Conservation (phyloP, 2,113 vertebrate genomes). For the Nothobranchius kuhntae region DNA sequence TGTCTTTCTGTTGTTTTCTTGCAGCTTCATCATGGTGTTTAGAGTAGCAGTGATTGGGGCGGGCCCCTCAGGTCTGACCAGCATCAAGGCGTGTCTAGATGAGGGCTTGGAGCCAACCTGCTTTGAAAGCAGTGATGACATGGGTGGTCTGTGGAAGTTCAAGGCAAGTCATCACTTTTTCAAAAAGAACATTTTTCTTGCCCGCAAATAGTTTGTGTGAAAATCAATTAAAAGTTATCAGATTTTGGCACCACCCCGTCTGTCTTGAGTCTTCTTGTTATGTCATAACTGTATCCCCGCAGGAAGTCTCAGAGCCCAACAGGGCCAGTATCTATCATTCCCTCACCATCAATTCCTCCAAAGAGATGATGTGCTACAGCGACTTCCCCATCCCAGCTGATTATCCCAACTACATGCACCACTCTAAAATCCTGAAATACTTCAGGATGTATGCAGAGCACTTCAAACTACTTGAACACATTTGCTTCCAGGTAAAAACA, state of each 20-base stretch:
- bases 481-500: constrained; percentile 81
- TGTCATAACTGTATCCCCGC: constrained; percentile 6
- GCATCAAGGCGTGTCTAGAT: constrained; percentile 86
- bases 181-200: neutral
- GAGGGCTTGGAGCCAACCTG: constrained; percentile 86
- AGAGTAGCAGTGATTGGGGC: constrained; percentile 85
- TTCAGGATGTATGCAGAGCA: constrained; percentile 85
- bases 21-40: constrained; percentile 58
- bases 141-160: constrained; percentile 88
- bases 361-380: constrained; percentile 93
- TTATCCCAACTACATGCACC: constrained; percentile 90
- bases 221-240: neutral
- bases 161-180: constrained; percentile 57
- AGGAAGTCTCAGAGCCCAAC: constrained; percentile 68
- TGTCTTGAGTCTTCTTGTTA: neutral
- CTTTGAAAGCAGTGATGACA: constrained; percentile 84
- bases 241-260: no score
- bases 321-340: constrained; percentile 82
- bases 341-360: constrained; percentile 89
- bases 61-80: constrained; percentile 79
- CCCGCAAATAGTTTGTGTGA: neutral
- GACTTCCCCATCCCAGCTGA: constrained; percentile 86
- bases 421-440: constrained; percentile 84
- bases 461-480: constrained; percentile 82
- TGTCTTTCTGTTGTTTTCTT: neutral